These are phyloP conservation scores for Lophius americanus DNA, from an alignment of 2,797 vertebrate genomes.

Conservation along the genomic window DNA sequence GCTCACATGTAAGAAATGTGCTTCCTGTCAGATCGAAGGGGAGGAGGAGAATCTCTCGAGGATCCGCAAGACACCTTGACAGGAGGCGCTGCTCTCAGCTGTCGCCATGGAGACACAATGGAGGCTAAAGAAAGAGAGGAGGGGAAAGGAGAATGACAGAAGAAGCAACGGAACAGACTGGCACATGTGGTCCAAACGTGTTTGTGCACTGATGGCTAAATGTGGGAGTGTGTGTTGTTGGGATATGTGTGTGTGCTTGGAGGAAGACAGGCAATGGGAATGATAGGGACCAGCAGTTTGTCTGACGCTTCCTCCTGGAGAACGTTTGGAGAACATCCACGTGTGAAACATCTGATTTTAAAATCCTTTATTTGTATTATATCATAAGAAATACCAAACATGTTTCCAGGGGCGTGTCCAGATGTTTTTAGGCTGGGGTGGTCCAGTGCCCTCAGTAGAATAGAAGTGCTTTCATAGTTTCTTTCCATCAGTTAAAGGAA, in stretches of 20 bases:
- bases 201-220: slow-evolving; percentile 16
- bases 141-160: slow-evolving; percentile 52
- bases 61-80: slow-evolving; percentile 38
- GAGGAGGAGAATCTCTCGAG: slow-evolving; percentile 27
- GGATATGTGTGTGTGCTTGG: slow-evolving; percentile 16
- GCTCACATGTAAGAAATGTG: slow-evolving; percentile 8
- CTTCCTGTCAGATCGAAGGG: slow-evolving; percentile 44
- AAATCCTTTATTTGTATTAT: too few species aligned
- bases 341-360: too few species aligned
- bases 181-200: slow-evolving; percentile 9
- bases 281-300: too few species aligned
- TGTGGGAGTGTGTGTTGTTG: slow-evolving; percentile 40
- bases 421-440: too few species aligned
- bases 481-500: too few species aligned
- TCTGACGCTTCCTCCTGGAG: too few species aligned
- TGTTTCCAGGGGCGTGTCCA: too few species aligned
- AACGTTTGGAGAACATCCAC: too few species aligned
- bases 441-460: too few species aligned
- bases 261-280: background rate
- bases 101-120: slow-evolving; percentile 17
- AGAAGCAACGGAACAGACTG: slow-evolving; percentile 2
- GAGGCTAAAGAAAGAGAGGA: slow-evolving; percentile 43
- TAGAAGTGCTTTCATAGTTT: too few species aligned
- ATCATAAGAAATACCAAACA: too few species aligned
- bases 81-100: slow-evolving; percentile 22